Evolutionary conservation across 2,888 invertebrate species (phyloP).

Genomic region (Sipha maydis): DNA sequence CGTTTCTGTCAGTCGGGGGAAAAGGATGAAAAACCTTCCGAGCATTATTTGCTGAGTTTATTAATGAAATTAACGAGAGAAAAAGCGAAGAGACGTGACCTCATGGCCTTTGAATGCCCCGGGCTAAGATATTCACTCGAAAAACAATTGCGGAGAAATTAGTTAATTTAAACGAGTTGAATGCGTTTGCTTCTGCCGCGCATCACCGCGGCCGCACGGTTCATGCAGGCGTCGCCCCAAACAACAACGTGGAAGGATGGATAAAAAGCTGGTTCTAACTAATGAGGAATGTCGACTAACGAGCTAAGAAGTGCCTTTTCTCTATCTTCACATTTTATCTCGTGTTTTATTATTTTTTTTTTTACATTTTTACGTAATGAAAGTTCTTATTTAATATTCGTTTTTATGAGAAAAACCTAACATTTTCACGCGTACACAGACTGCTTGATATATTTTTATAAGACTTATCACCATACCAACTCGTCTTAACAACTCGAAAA

Average conservation of each 20-base stretch:
- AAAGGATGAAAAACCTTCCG: slow-evolving; percentile 30
- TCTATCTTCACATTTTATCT: background rate
- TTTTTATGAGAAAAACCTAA: background rate
- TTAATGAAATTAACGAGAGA: slow-evolving; percentile 56
- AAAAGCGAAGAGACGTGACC: slow-evolving; percentile 39
- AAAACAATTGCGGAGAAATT: slow-evolving; percentile 58
- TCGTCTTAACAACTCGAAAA: background rate
- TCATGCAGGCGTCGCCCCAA: background rate
- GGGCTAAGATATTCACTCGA: slow-evolving; percentile 34
- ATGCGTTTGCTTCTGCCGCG: slow-evolving; percentile 8
- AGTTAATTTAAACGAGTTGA: slow-evolving; percentile 58
- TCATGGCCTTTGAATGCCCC: slow-evolving; percentile 35
- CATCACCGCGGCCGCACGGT: background rate
- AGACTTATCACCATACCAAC: background rate
- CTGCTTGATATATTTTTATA: background rate
- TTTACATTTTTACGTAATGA: background rate
- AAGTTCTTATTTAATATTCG: slow-evolving; percentile 28
- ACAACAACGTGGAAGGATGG: background rate
- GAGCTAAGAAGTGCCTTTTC: slow-evolving; percentile 38
- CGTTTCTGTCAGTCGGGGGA: slow-evolving; percentile 31
- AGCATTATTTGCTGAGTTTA: slow-evolving; percentile 48
- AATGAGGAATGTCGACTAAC: slow-evolving; percentile 45
- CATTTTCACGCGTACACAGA: background rate
- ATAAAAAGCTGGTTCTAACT: slow-evolving; percentile 36
- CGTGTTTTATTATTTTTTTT: slow-evolving; percentile 15